Conservation (phyloP, 1,140 invertebrate species). For the Schlechtendalia chinensis region DNA sequence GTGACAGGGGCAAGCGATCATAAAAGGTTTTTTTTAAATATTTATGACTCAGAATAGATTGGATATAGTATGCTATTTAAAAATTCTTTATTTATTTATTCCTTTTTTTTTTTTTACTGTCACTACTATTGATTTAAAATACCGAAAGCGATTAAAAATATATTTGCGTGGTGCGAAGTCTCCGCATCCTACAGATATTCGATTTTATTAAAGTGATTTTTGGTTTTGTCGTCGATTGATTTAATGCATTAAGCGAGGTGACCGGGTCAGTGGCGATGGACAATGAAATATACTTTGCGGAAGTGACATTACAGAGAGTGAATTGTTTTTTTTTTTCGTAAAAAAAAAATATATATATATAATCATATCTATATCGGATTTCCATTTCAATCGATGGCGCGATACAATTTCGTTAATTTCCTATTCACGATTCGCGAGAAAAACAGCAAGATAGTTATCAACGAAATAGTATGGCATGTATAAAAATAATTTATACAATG, state of each 20-base stretch:
- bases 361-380: neutral
- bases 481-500: too few relatives aligned
- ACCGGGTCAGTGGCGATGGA: neutral
- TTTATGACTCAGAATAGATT: too few relatives aligned
- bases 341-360: neutral
- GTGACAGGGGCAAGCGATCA: too few relatives aligned
- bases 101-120: neutral
- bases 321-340: constrained; percentile 5
- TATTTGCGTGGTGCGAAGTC: neutral
- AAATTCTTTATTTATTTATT: too few relatives aligned
- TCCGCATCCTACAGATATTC: constrained; percentile 8
- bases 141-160: constrained; percentile 11
- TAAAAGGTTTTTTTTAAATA: too few relatives aligned
- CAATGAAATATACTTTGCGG: constrained; percentile 21
- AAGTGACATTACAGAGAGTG: neutral
- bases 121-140: constrained; percentile 5
- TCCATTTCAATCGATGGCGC: neutral
- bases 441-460: neutral
- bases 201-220: constrained; percentile 25
- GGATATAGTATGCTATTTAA: too few relatives aligned
- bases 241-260: neutral
- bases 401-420: constrained; percentile 19
- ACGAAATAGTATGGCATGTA: too few relatives aligned
- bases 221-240: neutral
- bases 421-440: constrained; percentile 3